Evolutionary conservation across 1,140 invertebrate species (phyloP).

Genomic region (Aplysia californica): DNA sequence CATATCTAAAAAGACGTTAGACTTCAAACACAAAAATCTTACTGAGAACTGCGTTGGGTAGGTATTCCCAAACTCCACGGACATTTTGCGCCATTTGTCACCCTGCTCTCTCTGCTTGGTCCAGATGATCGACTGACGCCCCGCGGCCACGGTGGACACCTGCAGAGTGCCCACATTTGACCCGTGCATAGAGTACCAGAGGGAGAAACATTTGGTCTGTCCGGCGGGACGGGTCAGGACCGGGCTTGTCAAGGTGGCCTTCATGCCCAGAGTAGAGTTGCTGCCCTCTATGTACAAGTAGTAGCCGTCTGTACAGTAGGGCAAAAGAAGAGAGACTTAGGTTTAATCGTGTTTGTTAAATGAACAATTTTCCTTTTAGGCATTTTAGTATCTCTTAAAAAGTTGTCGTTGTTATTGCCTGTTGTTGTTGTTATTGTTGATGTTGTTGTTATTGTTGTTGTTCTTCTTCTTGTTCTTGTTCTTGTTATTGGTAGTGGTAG

Average conservation of each 20-base stretch:
- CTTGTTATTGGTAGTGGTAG: too few relatives aligned
- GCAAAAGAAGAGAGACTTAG: slow-evolving; percentile 1
- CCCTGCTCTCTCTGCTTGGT: slow-evolving; percentile 46
- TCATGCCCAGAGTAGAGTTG: background rate
- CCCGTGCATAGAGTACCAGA: slow-evolving; percentile 39
- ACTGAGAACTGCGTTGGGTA: background rate
- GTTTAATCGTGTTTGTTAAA: too few relatives aligned
- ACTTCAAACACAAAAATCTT: too few relatives aligned
- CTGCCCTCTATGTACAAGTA: slow-evolving; percentile 19
- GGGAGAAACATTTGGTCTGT: slow-evolving; percentile 67
- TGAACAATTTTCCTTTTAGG: too few relatives aligned
- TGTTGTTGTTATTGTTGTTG: too few relatives aligned
- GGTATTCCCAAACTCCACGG: slow-evolving; percentile 43
- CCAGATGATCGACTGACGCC: slow-evolving; percentile 35
- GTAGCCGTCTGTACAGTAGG: background rate
- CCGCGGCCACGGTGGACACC: background rate
- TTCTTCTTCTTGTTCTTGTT: too few relatives aligned
- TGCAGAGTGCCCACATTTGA: background rate
- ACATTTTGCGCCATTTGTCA: slow-evolving; percentile 48
- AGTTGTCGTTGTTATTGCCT: too few relatives aligned
- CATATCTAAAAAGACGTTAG: too few relatives aligned
- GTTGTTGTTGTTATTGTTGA: too few relatives aligned
- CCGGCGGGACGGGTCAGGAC: background rate
- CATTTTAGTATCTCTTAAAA: too few relatives aligned
- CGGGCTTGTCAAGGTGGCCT: slow-evolving; percentile 74